Percentiles rank a stretch among this genome's conserved stretches.
Evolutionary conservation across 2,113 vertebrate species (phyloP).

Genomic region (Odocoileus hemionus): DNA sequence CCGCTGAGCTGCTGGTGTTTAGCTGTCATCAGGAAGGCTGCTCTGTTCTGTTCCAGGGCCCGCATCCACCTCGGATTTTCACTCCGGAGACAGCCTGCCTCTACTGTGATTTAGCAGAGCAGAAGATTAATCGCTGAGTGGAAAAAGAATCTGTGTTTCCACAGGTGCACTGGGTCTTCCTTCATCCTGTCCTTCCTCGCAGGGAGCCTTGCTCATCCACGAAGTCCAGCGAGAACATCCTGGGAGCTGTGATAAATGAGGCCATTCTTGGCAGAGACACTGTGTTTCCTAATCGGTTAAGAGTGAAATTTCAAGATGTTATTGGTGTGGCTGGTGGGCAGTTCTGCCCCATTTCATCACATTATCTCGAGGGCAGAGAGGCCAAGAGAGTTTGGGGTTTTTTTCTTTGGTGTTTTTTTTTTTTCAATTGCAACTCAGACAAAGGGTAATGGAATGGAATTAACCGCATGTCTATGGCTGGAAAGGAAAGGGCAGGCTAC

Average conservation of each 20-base stretch:
- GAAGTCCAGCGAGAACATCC: background rate
- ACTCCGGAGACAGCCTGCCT: background rate
- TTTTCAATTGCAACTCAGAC: background rate
- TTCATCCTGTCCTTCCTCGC: background rate
- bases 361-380: constrained; percentile 38
- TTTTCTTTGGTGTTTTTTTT: background rate
- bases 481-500: background rate
- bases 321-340: background rate
- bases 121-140: background rate
- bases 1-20: no score
- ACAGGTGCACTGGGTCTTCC: background rate
- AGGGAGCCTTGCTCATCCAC: background rate
- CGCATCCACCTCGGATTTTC: background rate
- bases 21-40: background rate
- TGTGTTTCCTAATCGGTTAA: constrained; percentile 40
- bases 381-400: background rate
- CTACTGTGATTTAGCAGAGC: background rate
- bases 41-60: background rate
- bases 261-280: background rate
- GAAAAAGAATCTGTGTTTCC: background rate
- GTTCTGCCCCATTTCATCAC: constrained; percentile 33
- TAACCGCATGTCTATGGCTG: background rate
- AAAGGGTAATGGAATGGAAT: constrained; percentile 14
- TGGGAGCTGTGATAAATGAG: constrained; percentile 48
- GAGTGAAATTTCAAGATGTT: constrained; percentile 44